phyloP scores from a whole-genome alignment of 1,140 invertebrate genomes.

The Bombus superbus region DNA sequence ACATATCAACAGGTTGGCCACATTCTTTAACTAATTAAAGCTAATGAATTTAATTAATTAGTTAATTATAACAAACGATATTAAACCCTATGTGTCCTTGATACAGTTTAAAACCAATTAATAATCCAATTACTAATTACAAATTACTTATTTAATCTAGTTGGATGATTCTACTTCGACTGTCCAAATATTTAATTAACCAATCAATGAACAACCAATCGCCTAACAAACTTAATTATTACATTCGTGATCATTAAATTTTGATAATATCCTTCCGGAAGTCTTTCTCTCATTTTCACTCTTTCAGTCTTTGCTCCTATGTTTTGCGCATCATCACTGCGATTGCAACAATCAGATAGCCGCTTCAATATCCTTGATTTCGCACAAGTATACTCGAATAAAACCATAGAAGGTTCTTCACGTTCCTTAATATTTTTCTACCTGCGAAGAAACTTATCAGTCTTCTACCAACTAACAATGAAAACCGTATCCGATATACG shows the following conservation, averaged over 20 bases:
- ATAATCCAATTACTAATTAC: neutral
- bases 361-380: neutral
- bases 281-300: neutral
- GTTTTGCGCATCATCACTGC: no score
- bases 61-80: neutral
- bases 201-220: neutral
- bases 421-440: neutral
- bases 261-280: neutral
- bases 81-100: neutral
- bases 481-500: conserved; percentile 25
- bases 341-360: neutral
- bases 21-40: neutral
- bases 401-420: neutral
- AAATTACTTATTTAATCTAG: neutral
- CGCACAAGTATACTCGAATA: neutral
- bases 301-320: no score
- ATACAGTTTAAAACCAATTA: neutral
- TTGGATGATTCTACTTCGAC: neutral
- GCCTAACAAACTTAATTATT: neutral
- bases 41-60: neutral
- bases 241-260: neutral
- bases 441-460: neutral
- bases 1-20: no score
- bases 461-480: neutral
- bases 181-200: neutral